These are phyloP conservation scores for Chaetodon auriga DNA, from an alignment of 2,113 vertebrate species.

Conservation along the genomic window DNA sequence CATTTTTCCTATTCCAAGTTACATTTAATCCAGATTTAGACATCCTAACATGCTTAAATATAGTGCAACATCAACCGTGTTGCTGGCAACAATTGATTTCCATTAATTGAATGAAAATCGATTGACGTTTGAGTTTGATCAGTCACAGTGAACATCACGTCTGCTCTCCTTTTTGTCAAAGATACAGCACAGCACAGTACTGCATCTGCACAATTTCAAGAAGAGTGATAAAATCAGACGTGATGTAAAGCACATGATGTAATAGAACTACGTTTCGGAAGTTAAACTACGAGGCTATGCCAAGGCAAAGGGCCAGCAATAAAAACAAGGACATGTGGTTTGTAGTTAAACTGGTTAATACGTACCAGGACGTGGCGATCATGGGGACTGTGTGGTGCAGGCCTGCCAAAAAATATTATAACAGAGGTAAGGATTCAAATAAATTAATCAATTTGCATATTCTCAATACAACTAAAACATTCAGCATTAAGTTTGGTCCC, in stretches of 20 bases:
- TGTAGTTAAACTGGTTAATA: not conserved
- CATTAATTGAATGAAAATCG: conserved; percentile 7
- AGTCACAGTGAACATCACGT: not conserved
- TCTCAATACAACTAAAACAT: not conserved
- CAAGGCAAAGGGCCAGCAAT: not conserved
- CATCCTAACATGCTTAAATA: not conserved
- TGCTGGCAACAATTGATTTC: conserved; percentile 18
- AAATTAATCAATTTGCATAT: not conserved
- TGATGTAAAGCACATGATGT: too few species aligned
- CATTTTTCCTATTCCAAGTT: not conserved
- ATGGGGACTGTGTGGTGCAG: not conserved
- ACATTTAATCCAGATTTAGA: not conserved
- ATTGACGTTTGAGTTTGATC: not conserved
- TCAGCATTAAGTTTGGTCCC: not conserved
- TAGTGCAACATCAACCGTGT: not conserved
- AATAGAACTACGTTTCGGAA: conserved; percentile 15
- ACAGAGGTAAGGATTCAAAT: not conserved
- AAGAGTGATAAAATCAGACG: not conserved
- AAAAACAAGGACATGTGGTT: not conserved
- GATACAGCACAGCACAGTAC: not conserved
- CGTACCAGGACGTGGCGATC: not conserved
- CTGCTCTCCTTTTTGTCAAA: conserved; percentile 11
- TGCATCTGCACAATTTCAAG: not conserved
- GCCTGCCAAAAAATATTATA: not conserved
- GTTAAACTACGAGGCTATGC: not conserved